phyloP scores from a whole-genome alignment of 2,113 vertebrate species.

The Neotoma lepida region DNA sequence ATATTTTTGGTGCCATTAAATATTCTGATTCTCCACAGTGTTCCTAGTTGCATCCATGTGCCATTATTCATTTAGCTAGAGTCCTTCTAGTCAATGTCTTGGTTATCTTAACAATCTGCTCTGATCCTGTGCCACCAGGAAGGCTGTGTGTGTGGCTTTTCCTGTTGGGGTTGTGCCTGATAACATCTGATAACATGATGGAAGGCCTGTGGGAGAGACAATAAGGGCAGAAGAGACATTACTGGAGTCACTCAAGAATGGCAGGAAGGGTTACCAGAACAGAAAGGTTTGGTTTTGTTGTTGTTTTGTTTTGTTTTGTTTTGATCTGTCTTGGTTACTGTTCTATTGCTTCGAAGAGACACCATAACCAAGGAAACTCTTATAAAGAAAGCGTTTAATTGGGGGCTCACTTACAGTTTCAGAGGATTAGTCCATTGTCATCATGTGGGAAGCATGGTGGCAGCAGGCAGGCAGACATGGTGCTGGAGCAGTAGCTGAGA shows the following conservation, averaged over 20 bases:
- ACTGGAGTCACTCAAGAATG: not conserved
- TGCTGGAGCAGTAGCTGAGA: not conserved
- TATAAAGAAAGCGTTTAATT: not conserved
- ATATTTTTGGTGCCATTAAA: not conserved
- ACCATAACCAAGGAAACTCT: not conserved
- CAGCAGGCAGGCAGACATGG: not conserved
- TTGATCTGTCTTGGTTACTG: not conserved
- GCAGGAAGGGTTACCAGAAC: not conserved
- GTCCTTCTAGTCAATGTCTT: not conserved
- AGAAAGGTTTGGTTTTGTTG: not conserved
- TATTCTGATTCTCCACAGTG: not conserved
- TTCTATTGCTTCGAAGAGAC: not conserved
- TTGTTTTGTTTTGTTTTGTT: not conserved
- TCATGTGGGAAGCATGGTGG: not conserved
- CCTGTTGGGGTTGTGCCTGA: not conserved
- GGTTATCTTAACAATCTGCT: constrained; percentile 18
- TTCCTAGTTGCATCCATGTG: not conserved
- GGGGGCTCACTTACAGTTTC: not conserved
- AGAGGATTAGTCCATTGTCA: not conserved
- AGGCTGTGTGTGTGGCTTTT: not conserved
- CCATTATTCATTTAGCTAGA: not conserved
- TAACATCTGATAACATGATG: not conserved
- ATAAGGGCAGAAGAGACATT: not conserved
- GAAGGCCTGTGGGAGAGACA: not conserved
- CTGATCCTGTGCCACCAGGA: not conserved